These are phyloP conservation scores for Colistium nudipinnis DNA, from an alignment of 2,113 vertebrate species.

Conservation along the genomic window DNA sequence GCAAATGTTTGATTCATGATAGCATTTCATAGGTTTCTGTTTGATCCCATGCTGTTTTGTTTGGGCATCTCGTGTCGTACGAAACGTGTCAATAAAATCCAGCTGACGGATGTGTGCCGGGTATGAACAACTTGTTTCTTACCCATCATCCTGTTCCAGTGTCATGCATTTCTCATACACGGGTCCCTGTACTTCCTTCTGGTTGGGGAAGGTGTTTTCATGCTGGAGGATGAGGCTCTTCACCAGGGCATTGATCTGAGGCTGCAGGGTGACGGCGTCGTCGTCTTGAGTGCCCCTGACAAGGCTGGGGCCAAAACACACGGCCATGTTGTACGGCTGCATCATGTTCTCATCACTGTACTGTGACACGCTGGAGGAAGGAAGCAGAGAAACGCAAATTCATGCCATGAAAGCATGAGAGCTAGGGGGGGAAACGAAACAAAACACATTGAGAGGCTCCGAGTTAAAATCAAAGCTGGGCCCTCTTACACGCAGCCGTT, in stretches of 20 bases:
- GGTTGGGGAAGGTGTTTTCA: slow-evolving; percentile 82
- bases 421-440: too few species aligned
- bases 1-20: too few species aligned
- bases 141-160: slow-evolving; percentile 79
- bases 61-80: too few species aligned
- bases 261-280: slow-evolving; percentile 84
- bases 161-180: slow-evolving; percentile 87
- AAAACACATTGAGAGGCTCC: too few species aligned
- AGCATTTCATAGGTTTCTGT: too few species aligned
- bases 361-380: slow-evolving; percentile 81
- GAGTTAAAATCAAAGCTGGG: too few species aligned
- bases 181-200: slow-evolving; percentile 75
- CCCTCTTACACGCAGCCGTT: too few species aligned
- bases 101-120: neutral
- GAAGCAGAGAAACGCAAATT: neutral
- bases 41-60: too few species aligned
- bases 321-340: slow-evolving; percentile 89
- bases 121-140: neutral
- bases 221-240: slow-evolving; percentile 87
- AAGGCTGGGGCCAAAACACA: slow-evolving; percentile 89
- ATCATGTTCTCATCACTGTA: slow-evolving; percentile 94
- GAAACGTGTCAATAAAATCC: too few species aligned
- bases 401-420: neutral
- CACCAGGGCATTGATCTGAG: slow-evolving; percentile 86
- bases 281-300: slow-evolving; percentile 78